These are phyloP conservation scores for Orchestes rusci DNA, from an alignment of 2,888 invertebrate species.

Conservation along the genomic window DNA sequence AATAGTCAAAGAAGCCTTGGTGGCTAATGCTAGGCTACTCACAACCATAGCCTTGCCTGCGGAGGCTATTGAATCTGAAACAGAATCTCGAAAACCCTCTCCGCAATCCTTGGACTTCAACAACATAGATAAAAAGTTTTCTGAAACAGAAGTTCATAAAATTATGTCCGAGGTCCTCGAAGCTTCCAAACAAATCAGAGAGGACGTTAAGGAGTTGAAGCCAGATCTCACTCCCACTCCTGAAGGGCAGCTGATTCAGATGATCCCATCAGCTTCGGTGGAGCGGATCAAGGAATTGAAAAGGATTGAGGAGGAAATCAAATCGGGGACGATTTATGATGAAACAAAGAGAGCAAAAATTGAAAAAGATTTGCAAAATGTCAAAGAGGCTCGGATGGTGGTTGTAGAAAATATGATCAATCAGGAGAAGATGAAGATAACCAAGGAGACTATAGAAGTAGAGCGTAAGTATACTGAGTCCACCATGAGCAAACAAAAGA, in stretches of 20 bases:
- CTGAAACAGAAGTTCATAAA: slow-evolving; percentile 38
- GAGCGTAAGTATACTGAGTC: too few relatives aligned
- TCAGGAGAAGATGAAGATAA: too few relatives aligned
- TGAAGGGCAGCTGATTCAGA: slow-evolving; percentile 41
- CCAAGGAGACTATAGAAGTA: too few relatives aligned
- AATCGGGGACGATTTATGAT: slow-evolving; percentile 5
- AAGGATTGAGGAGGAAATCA: slow-evolving; percentile 29
- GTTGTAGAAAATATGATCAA: too few relatives aligned
- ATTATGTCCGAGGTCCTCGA: slow-evolving; percentile 46
- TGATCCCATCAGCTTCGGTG: slow-evolving; percentile 33
- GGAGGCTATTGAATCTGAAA: slow-evolving; percentile 23
- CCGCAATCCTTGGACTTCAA: slow-evolving; percentile 24
- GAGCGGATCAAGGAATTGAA: slow-evolving; percentile 31
- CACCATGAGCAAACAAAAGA: too few relatives aligned
- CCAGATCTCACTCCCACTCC: slow-evolving; percentile 50
- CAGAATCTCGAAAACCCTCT: slow-evolving; percentile 20
- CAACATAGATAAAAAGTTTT: slow-evolving; percentile 18
- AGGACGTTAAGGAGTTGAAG: slow-evolving; percentile 46
- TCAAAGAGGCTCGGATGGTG: slow-evolving; percentile 16
- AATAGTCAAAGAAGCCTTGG: slow-evolving; percentile 34
- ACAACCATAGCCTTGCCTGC: slow-evolving; percentile 35
- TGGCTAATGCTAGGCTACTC: slow-evolving; percentile 35
- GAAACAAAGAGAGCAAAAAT: slow-evolving; percentile 12
- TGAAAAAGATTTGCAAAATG: slow-evolving; percentile 12
- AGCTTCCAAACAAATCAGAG: slow-evolving; percentile 45